Evolutionary conservation across 2,113 vertebrate genomes (phyloP), one percentile per base, ranked within the genome.

Genomic region (Nothobranchius furzeri): DNA sequence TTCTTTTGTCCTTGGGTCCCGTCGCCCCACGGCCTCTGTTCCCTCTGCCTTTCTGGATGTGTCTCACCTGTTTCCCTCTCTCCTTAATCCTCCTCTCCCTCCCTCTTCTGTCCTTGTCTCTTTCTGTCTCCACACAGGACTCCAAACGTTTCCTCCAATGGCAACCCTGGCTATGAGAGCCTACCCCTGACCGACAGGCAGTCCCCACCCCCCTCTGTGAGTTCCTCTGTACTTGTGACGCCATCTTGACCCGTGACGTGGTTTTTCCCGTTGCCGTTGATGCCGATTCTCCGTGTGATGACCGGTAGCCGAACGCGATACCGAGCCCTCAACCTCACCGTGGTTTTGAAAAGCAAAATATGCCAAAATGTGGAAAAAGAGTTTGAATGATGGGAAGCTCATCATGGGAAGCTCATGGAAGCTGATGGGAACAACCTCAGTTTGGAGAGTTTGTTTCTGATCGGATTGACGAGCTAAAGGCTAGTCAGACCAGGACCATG

Each of bases 91-190:
- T 69, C n/a, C 64, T 60, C 46, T 65, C 73, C 67, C 62, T 50
- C 35, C 73, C 66, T 78, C 66, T 71, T 76, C 71, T 85, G 79
- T 83, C 75, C 73, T 82, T 86, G 75, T 91, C 87, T 92, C 85
- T 91, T 66, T 92, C 89, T 90, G 61, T 92, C 88, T 89, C 87
- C 79, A 76, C 60, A 70, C 92, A 96, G 95, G 95, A 97, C 93
- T 96, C 95, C 91, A 96, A 96, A 94, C 95, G 94, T 90, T 96
- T 96, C 85, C 94, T 97, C 90, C 95, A 97, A 94, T 97, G 95
- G 95, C 95, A 96, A 95, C 95, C 95, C 78, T 97, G 95, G 91
- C 94, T 96, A 94, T 96, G 95, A 97, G 92, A 94, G 92, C 84
- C 91, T 94, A 78, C 91, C 92, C 83, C 81, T 94, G 92, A 93